Conservation (phyloP, 2,888 invertebrate species). For the Alloscopus bannaensis region DNA sequence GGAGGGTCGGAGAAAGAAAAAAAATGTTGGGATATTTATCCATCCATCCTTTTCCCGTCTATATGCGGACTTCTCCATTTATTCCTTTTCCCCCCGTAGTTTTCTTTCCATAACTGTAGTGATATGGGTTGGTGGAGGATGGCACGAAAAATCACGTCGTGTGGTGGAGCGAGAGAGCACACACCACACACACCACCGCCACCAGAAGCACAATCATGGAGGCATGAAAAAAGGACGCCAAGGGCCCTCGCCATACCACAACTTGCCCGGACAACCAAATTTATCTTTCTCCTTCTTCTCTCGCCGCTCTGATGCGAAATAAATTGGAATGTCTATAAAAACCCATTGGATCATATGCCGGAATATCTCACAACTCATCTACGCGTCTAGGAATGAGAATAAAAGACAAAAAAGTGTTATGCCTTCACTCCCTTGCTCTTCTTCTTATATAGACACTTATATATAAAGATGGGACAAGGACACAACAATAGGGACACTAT, state of each 20-base stretch:
- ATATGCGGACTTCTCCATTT: no score
- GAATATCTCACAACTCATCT: no score
- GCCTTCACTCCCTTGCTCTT: no score
- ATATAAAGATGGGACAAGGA: no score
- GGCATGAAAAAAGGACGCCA: constrained; percentile 40
- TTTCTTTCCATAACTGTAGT: neutral
- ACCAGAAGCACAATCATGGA: constrained; percentile 10
- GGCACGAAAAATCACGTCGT: constrained; percentile 62
- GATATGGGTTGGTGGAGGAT: constrained; percentile 42
- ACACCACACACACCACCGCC: constrained; percentile 20
- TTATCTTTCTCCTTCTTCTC: constrained; percentile 50
- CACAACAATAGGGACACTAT: no score
- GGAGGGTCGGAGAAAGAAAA: constrained; percentile 17
- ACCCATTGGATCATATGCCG: constrained; percentile 36
- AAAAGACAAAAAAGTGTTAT: no score
- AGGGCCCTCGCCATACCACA: constrained; percentile 46
- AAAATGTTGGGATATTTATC: constrained; percentile 48
- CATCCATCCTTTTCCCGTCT: constrained; percentile 24
- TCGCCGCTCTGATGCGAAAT: constrained; percentile 72
- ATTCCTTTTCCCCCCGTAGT: neutral
- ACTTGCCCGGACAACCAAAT: constrained; percentile 62
- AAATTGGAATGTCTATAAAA: constrained; percentile 73
- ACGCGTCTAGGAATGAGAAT: no score
- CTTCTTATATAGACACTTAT: no score
- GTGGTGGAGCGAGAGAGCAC: constrained; percentile 3